Percentiles rank a stretch among this genome's conserved stretches.
Evolutionary conservation across 2,888 invertebrate genomes (phyloP).

Genomic region (Carcina quercana): DNA sequence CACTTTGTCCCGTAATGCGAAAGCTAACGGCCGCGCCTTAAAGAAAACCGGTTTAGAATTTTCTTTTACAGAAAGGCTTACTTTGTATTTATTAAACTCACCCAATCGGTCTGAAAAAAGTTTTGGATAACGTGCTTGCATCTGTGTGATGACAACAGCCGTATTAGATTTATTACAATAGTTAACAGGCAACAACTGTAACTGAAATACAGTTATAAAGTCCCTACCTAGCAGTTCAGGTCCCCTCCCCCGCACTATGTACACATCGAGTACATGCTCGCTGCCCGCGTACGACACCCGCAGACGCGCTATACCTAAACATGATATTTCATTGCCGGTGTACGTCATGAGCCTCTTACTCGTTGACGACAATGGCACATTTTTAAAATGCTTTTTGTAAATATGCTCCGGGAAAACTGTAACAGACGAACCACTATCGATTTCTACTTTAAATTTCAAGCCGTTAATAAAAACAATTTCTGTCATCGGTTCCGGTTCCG

Average conservation of each 20-base stretch:
- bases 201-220: slow-evolving; percentile 11
- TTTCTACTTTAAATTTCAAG: slow-evolving; percentile 1
- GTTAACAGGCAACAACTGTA: slow-evolving; percentile 6
- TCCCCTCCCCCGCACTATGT: slow-evolving; percentile 11
- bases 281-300: slow-evolving; percentile 3
- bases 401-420: slow-evolving; percentile 3
- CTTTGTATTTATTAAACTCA: slow-evolving; percentile 5
- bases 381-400: slow-evolving; percentile 7
- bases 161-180: not conserved
- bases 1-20: not conserved
- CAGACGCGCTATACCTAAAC: slow-evolving; percentile 2
- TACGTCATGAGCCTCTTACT: slow-evolving; percentile 8
- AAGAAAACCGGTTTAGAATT: not conserved
- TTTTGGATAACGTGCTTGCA: slow-evolving; percentile 4
- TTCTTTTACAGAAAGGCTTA: too few species aligned
- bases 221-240: slow-evolving; percentile 16
- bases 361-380: slow-evolving; percentile 9
- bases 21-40: not conserved
- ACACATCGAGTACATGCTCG: slow-evolving; percentile 1
- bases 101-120: slow-evolving; percentile 9
- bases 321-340: slow-evolving; percentile 7
- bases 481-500: slow-evolving; percentile 16
- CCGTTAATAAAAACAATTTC: slow-evolving; percentile 10
- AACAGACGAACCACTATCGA: slow-evolving; percentile 9
- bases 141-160: not conserved